Conservation (phyloP, 2,888 invertebrate genomes). For the Frankliniella fusca region DNA sequence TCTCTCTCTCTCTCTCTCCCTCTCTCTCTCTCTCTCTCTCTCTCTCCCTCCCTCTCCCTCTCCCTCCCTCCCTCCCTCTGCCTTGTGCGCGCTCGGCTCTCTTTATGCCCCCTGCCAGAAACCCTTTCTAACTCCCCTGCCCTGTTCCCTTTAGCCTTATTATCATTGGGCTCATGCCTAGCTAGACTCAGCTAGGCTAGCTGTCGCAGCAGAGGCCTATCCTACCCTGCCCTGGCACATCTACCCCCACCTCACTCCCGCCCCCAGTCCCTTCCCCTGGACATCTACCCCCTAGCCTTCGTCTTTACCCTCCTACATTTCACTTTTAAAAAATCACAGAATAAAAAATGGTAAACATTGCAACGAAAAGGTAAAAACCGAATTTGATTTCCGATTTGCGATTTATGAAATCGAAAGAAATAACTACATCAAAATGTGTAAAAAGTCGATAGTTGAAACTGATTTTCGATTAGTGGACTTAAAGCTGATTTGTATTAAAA, state of each 20-base stretch:
- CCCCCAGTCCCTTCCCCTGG: neutral
- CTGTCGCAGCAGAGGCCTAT: neutral
- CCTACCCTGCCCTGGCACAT: neutral
- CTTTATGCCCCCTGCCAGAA: neutral
- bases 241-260: neutral
- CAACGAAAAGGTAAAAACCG: too few relatives aligned
- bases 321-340: neutral
- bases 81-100: neutral
- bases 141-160: neutral
- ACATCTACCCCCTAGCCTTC: neutral
- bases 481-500: too few relatives aligned
- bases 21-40: too few relatives aligned
- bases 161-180: conserved; percentile 24
- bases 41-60: too few relatives aligned
- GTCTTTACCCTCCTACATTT: neutral
- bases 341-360: too few relatives aligned
- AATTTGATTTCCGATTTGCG: too few relatives aligned
- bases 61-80: neutral
- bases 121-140: neutral
- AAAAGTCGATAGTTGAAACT: too few relatives aligned
- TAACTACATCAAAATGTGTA: too few relatives aligned
- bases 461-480: too few relatives aligned
- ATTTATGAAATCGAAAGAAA: too few relatives aligned
- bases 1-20: too few relatives aligned
- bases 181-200: neutral